Percentiles rank a stretch among this genome's conserved stretches.
These are phyloP conservation scores for Sebastes schlegelii DNA, from an alignment of 2,113 vertebrate species.

Conservation along the genomic window DNA sequence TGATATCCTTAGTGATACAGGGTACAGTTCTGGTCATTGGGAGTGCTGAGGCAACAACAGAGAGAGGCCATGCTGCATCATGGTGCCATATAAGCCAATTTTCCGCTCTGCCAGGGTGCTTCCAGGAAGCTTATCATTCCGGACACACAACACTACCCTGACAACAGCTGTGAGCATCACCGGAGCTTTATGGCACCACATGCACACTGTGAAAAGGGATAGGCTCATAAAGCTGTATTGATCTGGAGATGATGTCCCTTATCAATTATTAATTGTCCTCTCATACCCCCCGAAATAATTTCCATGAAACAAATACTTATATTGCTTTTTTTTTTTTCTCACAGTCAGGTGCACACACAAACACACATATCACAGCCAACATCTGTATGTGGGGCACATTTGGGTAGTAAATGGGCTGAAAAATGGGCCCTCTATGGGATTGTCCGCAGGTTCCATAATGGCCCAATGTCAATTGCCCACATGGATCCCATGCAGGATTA, in stretches of 20 bases:
- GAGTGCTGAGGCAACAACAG: conserved; percentile 14
- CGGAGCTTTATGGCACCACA: conserved; percentile 22
- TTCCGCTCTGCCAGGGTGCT: conserved; percentile 52
- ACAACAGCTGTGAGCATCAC: conserved; percentile 53
- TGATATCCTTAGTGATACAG: conserved; percentile 9
- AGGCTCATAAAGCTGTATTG: conserved; percentile 37
- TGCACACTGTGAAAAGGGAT: conserved; percentile 28
- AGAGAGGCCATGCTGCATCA: conserved; percentile 12
- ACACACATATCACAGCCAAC: not conserved
- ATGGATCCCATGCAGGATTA: too few species aligned
- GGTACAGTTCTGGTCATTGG: not conserved
- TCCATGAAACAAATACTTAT: not conserved
- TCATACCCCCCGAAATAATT: not conserved
- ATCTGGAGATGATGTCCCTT: conserved; percentile 36
- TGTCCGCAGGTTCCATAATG: too few species aligned
- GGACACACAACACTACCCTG: conserved; percentile 39
- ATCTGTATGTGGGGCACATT: too few species aligned
- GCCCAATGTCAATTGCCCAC: too few species aligned
- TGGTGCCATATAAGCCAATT: conserved; percentile 46
- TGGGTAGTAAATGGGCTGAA: too few species aligned
- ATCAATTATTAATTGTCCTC: conserved; percentile 62
- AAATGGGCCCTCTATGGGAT: too few species aligned
- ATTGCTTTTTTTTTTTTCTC: not conserved
- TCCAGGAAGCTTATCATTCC: conserved; percentile 60
- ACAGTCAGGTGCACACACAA: not conserved